Conservation (phyloP, 2,888 invertebrate genomes). For the Labia minor region DNA sequence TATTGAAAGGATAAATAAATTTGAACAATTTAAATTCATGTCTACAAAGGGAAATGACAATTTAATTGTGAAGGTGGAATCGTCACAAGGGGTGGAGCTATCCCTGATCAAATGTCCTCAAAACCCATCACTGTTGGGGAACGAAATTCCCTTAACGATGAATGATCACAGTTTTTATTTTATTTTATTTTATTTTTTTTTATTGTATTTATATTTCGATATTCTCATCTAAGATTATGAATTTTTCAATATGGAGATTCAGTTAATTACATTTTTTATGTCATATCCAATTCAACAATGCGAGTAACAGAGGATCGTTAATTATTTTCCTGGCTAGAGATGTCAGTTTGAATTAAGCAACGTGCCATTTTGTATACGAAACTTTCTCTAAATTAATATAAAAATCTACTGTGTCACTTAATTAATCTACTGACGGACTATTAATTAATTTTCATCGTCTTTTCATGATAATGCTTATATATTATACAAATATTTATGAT, state of each 20-base stretch:
- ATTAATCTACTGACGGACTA: not conserved
- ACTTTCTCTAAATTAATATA: not conserved
- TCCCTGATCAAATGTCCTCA: too few relatives aligned
- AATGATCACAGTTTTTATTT: too few relatives aligned
- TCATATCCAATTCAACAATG: not conserved
- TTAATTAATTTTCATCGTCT: conserved; percentile 13
- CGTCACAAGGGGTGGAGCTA: too few relatives aligned
- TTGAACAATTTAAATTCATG: not conserved
- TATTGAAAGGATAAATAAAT: not conserved
- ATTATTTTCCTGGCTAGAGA: conserved; percentile 1
- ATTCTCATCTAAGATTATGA: too few relatives aligned
- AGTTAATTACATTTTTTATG: not conserved
- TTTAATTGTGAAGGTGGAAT: not conserved
- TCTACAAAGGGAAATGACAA: not conserved
- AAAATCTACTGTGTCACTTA: not conserved
- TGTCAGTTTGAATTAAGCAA: conserved; percentile 13
- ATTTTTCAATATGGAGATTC: not conserved
- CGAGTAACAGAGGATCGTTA: not conserved
- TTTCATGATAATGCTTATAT: not conserved
- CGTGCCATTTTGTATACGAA: not conserved
- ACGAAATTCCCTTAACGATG: too few relatives aligned
- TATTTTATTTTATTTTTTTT: too few relatives aligned
- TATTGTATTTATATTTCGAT: too few relatives aligned
- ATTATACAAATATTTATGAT: not conserved
- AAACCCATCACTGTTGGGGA: too few relatives aligned